phyloP scores from a whole-genome alignment of 2,113 vertebrate genomes.

The Megaceryle maxima region DNA sequence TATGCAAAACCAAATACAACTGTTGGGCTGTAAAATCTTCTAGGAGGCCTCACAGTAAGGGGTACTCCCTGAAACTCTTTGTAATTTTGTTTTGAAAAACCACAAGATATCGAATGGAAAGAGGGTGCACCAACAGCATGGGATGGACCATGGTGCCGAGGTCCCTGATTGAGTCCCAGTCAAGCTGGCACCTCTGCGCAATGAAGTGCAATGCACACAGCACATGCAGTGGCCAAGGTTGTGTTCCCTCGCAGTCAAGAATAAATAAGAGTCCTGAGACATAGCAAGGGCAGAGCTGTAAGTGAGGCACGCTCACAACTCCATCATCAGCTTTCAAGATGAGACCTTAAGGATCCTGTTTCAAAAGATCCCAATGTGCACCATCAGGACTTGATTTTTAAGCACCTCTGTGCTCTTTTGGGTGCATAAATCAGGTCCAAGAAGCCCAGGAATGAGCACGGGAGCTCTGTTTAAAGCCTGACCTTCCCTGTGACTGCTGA shows the following conservation, averaged over 20 bases:
- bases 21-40: neutral
- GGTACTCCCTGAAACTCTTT: neutral
- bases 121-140: neutral
- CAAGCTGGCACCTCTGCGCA: neutral
- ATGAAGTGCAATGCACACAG: fast-evolving
- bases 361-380: neutral
- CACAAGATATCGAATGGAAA: neutral
- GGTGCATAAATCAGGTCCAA: neutral
- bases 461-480: neutral
- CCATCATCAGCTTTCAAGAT: neutral
- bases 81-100: neutral
- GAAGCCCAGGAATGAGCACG: neutral
- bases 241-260: neutral
- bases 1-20: neutral
- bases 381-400: neutral
- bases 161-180: neutral
- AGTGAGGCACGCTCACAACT: neutral
- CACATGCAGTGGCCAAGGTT: fast-evolving
- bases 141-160: neutral
- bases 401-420: neutral
- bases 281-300: fast-evolving
- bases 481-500: neutral
- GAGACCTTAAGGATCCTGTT: neutral
- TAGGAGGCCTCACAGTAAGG: neutral
- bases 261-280: neutral